These are phyloP conservation scores for Homarus gammarus DNA, from an alignment of 2,888 invertebrate genomes.

Conservation along the genomic window DNA sequence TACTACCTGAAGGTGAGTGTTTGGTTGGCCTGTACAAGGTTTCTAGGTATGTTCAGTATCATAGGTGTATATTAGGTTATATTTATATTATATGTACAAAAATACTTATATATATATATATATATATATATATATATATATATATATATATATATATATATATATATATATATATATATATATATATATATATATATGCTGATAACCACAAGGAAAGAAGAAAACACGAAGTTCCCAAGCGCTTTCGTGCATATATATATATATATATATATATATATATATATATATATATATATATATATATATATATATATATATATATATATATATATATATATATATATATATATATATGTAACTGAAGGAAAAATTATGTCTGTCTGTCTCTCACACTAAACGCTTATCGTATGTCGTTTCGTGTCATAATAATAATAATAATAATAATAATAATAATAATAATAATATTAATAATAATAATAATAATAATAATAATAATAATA, in stretches of 20 bases:
- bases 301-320: conserved; percentile 17
- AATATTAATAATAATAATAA: neutral
- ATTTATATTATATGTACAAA: neutral
- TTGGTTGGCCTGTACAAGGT: neutral
- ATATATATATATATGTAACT: too few species aligned
- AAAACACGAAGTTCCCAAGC: neutral
- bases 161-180: neutral
- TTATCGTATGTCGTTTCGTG: neutral
- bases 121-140: conserved; percentile 31
- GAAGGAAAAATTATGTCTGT: neutral
- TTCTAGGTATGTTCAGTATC: neutral
- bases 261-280: neutral
- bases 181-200: neutral
- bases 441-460: neutral
- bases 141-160: neutral
- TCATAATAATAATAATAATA: neutral
- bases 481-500: neutral
- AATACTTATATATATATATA: conserved; percentile 6
- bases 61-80: neutral
- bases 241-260: neutral
- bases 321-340: neutral
- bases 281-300: conserved; percentile 2
- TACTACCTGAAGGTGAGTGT: too few species aligned
- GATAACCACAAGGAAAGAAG: too few species aligned
- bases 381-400: neutral